Evolutionary conservation across 1,140 invertebrate genomes (phyloP), one percentile per base, ranked within the genome.

Genomic region (Lucilia cuprina): DNA sequence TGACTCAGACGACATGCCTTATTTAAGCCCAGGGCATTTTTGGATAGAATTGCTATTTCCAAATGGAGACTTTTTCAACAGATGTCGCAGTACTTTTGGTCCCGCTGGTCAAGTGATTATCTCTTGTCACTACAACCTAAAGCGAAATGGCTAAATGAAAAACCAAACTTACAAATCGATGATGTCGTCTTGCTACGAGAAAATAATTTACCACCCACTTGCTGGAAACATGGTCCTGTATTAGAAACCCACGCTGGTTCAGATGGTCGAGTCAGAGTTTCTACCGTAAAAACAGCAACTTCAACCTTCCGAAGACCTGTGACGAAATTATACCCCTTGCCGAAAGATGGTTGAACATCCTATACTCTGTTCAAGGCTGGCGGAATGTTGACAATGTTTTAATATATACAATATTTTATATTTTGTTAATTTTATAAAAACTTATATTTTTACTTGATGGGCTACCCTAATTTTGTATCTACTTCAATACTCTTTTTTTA

Each of bases 251-350:
- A 87, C 80, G 86, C 87, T 55, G 89, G 87, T 13, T n/a, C 34
- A 25, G 88, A 91, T 83, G 85, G 85, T 7, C 41, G 85, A 8
- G 85, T 87, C 2, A 83, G 89, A 74, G 87, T 86, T 0, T 87
- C 83, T 17, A 74, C 55, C 13, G 55, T 60, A 17, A 60, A 60
- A n/a, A 85, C 85, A 3, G 10, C 83, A 17, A 75, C 9, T 34
- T 84, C 84, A 8, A 25, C 13, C 7, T 30, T 85, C 0, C 85
- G 34, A 21, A 80, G 77, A 41, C 9, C 30, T n/a, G 34, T 80
- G 10, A 35, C 10, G 14, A 14, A 47, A 21, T 12, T 80, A 41
- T 17, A 60, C 14, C 13, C 55, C 55, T n/a, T 60, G 14, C 55
- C 55, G 14, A 60, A 60, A 7, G 55, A 17, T 17, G 14, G 14